Evolutionary conservation across 1,140 invertebrate genomes (phyloP).

Genomic region (Pseudomyrmex dendroicus): DNA sequence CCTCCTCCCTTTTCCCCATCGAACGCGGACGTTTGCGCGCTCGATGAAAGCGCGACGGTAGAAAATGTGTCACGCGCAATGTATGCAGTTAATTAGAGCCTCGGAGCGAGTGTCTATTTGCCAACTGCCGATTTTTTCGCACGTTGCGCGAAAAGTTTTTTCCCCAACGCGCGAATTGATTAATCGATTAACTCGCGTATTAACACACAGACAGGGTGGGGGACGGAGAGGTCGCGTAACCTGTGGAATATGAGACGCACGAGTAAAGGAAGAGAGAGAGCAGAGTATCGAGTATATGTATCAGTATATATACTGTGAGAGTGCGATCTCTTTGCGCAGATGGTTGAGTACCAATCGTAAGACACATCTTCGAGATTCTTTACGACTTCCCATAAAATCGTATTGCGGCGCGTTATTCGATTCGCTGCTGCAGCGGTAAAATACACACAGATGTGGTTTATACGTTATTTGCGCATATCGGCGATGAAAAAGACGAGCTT

Average conservation of each 20-base stretch:
- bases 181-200: background rate
- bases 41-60: background rate
- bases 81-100: background rate
- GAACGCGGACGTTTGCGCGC: too few species aligned
- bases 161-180: background rate
- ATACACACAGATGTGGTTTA: slow-evolving; percentile 9
- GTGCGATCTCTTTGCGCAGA: slow-evolving; percentile 25
- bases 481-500: background rate
- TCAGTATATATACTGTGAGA: slow-evolving; percentile 39
- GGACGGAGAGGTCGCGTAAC: slow-evolving; percentile 31
- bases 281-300: slow-evolving; percentile 8
- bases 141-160: too few species aligned
- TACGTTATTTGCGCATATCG: background rate
- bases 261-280: background rate
- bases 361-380: slow-evolving; percentile 26
- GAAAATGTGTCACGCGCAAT: background rate
- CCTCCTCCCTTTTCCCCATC: background rate
- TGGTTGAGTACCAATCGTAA: slow-evolving; percentile 52
- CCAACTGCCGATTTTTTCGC: too few species aligned
- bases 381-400: slow-evolving; percentile 35
- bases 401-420: background rate
- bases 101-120: too few species aligned
- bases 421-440: slow-evolving; percentile 10
- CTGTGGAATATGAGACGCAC: slow-evolving; percentile 35
- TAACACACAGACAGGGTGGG: too few species aligned